Base-by-base conservation (phyloP, 35 echinoderm and acorn worm species). In the Heliocidaris erythrogramma region DNA sequence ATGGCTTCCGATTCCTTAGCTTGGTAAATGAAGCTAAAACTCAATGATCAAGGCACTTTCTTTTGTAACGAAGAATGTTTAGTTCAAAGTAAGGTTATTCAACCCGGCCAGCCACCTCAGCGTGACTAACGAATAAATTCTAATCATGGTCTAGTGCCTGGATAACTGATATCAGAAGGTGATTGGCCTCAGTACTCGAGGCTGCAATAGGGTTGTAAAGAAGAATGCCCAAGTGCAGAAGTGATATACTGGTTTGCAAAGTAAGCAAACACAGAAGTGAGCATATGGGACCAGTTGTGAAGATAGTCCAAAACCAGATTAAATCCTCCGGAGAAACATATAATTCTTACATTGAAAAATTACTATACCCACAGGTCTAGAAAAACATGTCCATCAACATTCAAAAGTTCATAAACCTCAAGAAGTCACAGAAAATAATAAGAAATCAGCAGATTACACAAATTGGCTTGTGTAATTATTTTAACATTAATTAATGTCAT, bases 81-180 rank as follows among this genome's bases (percentile, higher is more conserved):
- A n/a, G n/a, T n/a, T n/a, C n/a, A n/a, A n/a, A n/a, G 16, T 85
- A 85, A 16, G 30, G 84, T 85, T 85, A 85, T 85, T 85, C 84
- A 85, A 7, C 84, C 84, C 21, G n/a, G n/a, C n/a, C n/a, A 85
- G 84, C 5, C 84, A 16, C 84, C 84, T 85, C 84, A 85, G 84
- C 84, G 4, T 85, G 30, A 31, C 4, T 31, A 85, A 16, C 4
- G 84, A 5, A 7, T 16, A 7, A 14, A 85, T 5, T 85, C 84
- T n/a, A n/a, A n/a, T n/a, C n/a, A n/a, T n/a, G n/a, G n/a, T 50
- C 9, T 85, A 14, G 84, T 85, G 84, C 84, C 16, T 7, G 30
- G 84, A 24, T 85, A 85, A 85, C 84, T 85, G 30, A 85, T 85
- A 85, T n/a, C 84, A 85, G 16, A 6, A 16, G 84, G 84, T 85